These are phyloP conservation scores for Pollicipes pollicipes DNA, from an alignment of 1,140 invertebrate genomes.

Conservation along the genomic window DNA sequence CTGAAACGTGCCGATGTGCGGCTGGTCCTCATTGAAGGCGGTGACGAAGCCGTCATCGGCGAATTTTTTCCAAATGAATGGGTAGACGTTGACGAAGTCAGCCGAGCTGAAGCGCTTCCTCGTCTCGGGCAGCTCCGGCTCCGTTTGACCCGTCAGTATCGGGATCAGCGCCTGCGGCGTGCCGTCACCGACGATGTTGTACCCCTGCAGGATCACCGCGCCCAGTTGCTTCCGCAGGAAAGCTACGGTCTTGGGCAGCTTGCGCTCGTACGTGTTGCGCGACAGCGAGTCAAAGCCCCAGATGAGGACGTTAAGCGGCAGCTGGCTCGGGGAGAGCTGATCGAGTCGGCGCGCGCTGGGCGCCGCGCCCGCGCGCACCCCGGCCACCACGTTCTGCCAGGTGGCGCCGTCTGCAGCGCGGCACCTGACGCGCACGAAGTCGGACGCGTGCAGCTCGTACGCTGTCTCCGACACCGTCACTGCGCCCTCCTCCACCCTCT, in stretches of 20 bases:
- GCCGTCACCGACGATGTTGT: conserved; percentile 86
- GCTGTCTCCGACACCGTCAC: conserved; percentile 33
- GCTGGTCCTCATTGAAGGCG: conserved; percentile 71
- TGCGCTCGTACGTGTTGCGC: conserved; percentile 63
- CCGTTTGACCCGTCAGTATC: conserved; percentile 68
- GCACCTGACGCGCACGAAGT: conserved; percentile 44
- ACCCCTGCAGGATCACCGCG: conserved; percentile 52
- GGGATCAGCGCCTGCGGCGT: conserved; percentile 83
- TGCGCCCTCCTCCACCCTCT: conserved; percentile 29
- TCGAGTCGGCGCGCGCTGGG: conserved; percentile 26
- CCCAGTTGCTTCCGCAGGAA: conserved; percentile 51
- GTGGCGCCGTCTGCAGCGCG: conserved; percentile 30
- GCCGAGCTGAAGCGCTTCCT: conserved; percentile 50
- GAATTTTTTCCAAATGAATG: conserved; percentile 63
- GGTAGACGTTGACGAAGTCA: conserved; percentile 53
- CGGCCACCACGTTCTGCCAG: conserved; percentile 29
- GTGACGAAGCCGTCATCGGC: conserved; percentile 46
- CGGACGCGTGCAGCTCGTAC: conserved; percentile 40
- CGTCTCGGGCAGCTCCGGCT: conserved; percentile 68
- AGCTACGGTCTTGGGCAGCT: conserved; percentile 59
- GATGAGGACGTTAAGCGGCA: conserved; percentile 61
- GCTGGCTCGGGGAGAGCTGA: conserved; percentile 33
- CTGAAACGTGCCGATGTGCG: conserved; percentile 69
- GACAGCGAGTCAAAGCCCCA: conserved; percentile 83
- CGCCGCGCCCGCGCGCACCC: conserved; percentile 32